A percentile compares a stretch with the other conserved stretches of the same genome.
Evolutionary conservation across 2,113 vertebrate genomes (phyloP).

Genomic region (Ploceus nigricollis): DNA sequence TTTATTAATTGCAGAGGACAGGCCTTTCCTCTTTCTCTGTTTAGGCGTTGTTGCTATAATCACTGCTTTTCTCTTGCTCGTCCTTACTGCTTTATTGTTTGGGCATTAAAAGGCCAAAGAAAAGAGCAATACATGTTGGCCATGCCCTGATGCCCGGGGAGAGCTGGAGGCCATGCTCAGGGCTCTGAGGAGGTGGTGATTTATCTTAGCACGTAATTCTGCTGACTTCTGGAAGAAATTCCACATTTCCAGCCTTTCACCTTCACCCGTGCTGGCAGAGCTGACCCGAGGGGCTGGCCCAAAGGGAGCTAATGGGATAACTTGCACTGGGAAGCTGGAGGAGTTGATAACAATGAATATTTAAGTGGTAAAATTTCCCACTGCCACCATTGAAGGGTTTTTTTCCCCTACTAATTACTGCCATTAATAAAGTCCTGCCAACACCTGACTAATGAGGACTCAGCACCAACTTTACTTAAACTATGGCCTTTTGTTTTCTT

Average conservation of each 20-base stretch:
- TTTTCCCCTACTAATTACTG: slow-evolving; percentile 45
- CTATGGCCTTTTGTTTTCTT: slow-evolving; percentile 35
- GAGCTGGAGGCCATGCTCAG: not conserved
- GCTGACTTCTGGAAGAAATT: not conserved
- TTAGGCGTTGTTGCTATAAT: not conserved
- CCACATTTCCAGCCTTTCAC: not conserved
- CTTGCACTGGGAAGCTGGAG: not conserved
- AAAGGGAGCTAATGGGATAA: not conserved
- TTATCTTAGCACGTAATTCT: not conserved
- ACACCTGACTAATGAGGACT: slow-evolving; percentile 58
- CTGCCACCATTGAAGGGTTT: not conserved
- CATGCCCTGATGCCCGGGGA: not conserved
- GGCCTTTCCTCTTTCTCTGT: not conserved
- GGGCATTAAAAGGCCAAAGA: not conserved
- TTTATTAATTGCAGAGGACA: too few relatives aligned
- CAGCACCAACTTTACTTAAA: slow-evolving; percentile 39
- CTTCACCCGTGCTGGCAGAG: not conserved
- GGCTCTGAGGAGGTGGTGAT: not conserved
- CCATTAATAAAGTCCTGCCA: slow-evolving; percentile 62
- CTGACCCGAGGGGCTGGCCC: not conserved
- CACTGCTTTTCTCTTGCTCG: not conserved
- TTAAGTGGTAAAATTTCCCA: slow-evolving; percentile 37
- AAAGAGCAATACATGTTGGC: not conserved
- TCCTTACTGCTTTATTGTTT: not conserved
- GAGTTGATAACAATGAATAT: slow-evolving; percentile 49